A percentile compares a stretch with the other conserved stretches of the same genome.
phyloP scores from a whole-genome alignment of 2,888 invertebrate genomes.

The Cantharis lateralis region DNA sequence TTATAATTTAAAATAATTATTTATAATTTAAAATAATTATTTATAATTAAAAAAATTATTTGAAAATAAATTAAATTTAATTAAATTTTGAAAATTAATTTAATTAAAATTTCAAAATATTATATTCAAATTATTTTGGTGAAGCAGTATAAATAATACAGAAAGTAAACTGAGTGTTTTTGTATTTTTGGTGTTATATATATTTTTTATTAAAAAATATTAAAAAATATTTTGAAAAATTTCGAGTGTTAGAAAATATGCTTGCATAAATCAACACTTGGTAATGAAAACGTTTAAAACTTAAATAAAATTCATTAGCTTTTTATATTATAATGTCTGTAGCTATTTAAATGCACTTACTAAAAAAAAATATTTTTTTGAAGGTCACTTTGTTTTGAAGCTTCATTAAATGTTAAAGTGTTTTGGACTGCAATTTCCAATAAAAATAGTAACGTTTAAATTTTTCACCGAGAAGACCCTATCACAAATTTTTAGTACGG shows the following conservation, averaged over 20 bases:
- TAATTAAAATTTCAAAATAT: background rate
- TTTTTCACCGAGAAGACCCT: background rate
- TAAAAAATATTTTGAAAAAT: background rate
- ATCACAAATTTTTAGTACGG: background rate
- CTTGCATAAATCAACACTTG: background rate
- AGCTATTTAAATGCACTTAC: conserved; percentile 1
- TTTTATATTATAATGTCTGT: background rate
- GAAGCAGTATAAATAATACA: background rate
- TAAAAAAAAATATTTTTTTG: conserved; percentile 20
- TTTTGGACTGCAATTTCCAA: background rate
- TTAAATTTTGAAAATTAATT: too few species aligned
- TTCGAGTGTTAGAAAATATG: background rate
- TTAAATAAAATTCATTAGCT: background rate
- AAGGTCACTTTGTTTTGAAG: conserved; percentile 28
- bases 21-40: too few species aligned
- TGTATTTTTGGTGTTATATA: background rate
- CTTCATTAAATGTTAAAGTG: background rate
- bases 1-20: too few species aligned
- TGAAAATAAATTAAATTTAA: too few species aligned
- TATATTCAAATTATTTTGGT: background rate
- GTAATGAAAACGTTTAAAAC: background rate
- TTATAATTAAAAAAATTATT: too few species aligned
- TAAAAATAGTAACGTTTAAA: background rate
- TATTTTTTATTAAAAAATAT: background rate
- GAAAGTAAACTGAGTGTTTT: background rate